These are phyloP conservation scores for Nettapus auritus DNA, from an alignment of 2,113 vertebrate species.

Conservation along the genomic window DNA sequence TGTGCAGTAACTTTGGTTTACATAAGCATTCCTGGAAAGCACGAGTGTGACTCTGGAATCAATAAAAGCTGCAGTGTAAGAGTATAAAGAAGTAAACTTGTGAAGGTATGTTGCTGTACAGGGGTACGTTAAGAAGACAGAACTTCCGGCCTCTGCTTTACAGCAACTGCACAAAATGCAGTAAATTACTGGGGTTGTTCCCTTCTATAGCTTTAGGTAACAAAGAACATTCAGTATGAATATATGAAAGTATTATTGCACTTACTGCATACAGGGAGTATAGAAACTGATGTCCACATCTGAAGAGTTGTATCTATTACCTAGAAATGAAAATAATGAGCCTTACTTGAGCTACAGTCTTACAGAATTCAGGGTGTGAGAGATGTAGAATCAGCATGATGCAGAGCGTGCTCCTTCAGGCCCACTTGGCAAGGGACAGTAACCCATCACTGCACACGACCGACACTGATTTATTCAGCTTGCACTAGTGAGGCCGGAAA, in stretches of 20 bases:
- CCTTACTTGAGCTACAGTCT: neutral
- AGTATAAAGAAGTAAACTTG: neutral
- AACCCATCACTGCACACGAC: neutral
- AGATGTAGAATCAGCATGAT: neutral
- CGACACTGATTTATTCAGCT: neutral
- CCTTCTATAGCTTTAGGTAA: neutral
- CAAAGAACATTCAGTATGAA: neutral
- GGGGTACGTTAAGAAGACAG: neutral
- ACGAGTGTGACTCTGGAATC: constrained; percentile 30
- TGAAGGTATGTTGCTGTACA: neutral
- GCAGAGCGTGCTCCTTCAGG: neutral
- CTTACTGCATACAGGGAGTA: neutral
- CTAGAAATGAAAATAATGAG: neutral
- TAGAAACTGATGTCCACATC: neutral
- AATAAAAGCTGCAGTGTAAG: neutral
- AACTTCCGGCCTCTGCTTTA: neutral
- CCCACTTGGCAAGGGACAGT: neutral
- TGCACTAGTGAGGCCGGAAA: neutral
- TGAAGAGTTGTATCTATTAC: neutral
- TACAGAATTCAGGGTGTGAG: neutral
- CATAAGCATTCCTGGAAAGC: constrained; percentile 52
- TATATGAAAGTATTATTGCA: neutral
- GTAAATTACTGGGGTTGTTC: neutral
- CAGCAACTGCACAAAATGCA: neutral
- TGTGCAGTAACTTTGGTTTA: constrained; percentile 43